Conservation (phyloP, 2,797 vertebrate genomes). For the Rhabdomys pumilio region DNA sequence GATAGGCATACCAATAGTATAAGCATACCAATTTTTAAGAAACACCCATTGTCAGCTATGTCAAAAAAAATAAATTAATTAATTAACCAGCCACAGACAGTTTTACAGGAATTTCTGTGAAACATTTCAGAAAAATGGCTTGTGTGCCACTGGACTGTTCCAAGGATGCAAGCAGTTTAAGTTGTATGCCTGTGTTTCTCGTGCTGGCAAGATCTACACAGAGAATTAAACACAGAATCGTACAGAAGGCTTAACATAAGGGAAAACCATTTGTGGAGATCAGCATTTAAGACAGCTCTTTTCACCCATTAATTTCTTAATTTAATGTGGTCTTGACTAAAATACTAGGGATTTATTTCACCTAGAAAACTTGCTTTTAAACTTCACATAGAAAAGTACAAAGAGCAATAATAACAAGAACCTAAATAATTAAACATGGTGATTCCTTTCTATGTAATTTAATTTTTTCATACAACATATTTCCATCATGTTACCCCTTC, state of each 20-base stretch:
- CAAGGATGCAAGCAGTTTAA: constrained; percentile 34
- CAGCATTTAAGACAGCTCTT: constrained; percentile 40
- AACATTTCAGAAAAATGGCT: constrained; percentile 31
- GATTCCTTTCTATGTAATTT: neutral
- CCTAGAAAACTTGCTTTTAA: neutral
- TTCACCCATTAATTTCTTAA: constrained; percentile 43
- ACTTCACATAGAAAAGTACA: constrained; percentile 39
- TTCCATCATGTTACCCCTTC: neutral
- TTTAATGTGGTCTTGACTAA: constrained; percentile 36
- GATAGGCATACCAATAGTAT: neutral
- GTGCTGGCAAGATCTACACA: neutral
- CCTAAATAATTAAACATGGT: constrained; percentile 32
- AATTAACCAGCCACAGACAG: constrained; percentile 24
- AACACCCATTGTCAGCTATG: constrained; percentile 14
- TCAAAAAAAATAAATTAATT: neutral
- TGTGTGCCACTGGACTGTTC: neutral
- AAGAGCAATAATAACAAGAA: neutral
- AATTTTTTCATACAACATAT: neutral
- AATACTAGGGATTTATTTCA: constrained; percentile 35
- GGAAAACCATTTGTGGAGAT: neutral
- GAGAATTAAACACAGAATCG: constrained; percentile 40
- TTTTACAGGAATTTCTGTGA: constrained; percentile 61
- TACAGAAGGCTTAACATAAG: neutral
- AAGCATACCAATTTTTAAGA: constrained; percentile 68
- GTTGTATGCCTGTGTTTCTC: neutral